Percentiles rank a stretch among this genome's conserved stretches.
phyloP scores from a whole-genome alignment of 2,113 vertebrate genomes.

The Eulacestoma nigropectus region DNA sequence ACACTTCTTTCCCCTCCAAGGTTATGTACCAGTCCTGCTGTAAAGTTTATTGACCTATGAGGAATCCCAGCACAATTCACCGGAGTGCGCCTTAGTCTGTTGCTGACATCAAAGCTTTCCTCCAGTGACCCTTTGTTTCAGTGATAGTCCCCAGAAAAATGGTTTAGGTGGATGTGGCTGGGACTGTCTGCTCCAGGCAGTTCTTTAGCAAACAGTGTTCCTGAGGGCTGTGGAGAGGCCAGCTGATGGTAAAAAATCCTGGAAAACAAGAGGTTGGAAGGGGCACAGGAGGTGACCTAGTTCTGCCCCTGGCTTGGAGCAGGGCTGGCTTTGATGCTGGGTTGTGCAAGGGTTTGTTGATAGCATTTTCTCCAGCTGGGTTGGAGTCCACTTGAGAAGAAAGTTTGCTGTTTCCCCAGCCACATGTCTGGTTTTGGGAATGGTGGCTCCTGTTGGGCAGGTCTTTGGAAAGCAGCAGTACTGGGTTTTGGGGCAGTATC shows the following conservation, averaged over 20 bases:
- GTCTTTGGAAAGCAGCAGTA: not conserved
- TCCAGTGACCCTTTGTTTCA: not conserved
- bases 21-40: not conserved
- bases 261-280: not conserved
- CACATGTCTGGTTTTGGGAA: not conserved
- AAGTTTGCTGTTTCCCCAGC: not conserved
- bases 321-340: not conserved
- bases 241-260: not conserved
- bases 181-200: not conserved
- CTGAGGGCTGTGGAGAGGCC: not conserved
- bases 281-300: not conserved
- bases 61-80: not conserved
- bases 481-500: not conserved
- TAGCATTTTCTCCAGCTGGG: not conserved
- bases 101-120: constrained; percentile 24
- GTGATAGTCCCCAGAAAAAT: not conserved
- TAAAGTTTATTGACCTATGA: constrained; percentile 46
- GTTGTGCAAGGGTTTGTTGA: not conserved
- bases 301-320: not conserved
- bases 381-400: not conserved
- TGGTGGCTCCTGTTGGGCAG: not conserved
- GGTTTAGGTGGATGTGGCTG: not conserved
- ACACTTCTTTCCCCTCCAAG: not conserved
- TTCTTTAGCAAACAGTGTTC: not conserved
- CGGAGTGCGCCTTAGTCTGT: not conserved